Evolutionary conservation across 2,113 vertebrate genomes (phyloP).

Genomic region (Dissostichus mawsoni): DNA sequence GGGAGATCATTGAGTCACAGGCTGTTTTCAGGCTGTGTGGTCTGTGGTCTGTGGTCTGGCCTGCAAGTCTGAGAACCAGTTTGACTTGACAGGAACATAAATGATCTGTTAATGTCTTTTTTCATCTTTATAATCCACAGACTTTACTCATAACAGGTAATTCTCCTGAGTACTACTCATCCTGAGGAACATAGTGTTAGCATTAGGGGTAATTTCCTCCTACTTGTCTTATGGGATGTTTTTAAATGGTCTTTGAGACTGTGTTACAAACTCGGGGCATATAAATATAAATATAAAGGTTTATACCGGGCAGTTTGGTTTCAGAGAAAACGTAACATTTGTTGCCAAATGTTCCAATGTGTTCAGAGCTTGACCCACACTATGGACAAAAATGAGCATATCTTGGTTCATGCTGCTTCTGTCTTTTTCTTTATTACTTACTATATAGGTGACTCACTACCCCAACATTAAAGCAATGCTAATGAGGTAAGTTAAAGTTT

Average conservation of each 20-base stretch:
- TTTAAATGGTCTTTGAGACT: not conserved
- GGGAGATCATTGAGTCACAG: constrained; percentile 9
- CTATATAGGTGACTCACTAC: too few species aligned
- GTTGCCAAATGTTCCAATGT: not conserved
- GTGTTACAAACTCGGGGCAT: not conserved
- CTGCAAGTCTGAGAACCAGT: not conserved
- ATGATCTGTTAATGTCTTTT: not conserved
- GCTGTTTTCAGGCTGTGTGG: not conserved
- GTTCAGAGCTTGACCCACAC: not conserved
- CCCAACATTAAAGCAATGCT: not conserved
- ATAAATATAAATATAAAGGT: not conserved
- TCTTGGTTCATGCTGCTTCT: not conserved
- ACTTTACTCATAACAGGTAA: not conserved
- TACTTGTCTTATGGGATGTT: not conserved
- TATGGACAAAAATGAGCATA: not conserved
- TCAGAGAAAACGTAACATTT: not conserved
- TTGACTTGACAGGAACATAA: not conserved
- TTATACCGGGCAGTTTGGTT: not conserved
- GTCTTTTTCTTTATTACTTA: too few species aligned
- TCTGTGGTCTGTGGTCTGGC: not conserved
- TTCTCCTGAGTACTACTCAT: not conserved
- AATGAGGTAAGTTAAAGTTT: not conserved
- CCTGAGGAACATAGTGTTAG: not conserved
- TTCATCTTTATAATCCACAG: not conserved
- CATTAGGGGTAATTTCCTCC: not conserved